phyloP scores from a whole-genome alignment of 1,140 invertebrate genomes.

The Pectinophora gossypiella region DNA sequence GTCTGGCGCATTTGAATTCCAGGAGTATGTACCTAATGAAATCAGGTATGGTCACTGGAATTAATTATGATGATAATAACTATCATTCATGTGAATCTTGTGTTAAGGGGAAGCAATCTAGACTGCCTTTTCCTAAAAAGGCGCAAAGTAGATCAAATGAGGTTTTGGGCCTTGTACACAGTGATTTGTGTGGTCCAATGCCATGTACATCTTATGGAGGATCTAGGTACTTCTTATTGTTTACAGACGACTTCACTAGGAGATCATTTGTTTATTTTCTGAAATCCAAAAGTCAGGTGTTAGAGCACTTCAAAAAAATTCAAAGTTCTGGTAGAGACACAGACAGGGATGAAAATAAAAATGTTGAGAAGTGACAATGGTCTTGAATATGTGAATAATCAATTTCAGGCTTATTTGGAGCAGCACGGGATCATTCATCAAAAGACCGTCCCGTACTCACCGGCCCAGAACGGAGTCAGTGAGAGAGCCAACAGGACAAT shows the following conservation, averaged over 20 bases:
- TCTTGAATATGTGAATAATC: not conserved
- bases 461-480: slow-evolving; percentile 58
- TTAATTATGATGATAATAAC: slow-evolving; percentile 2
- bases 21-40: slow-evolving; percentile 9
- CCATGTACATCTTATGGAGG: slow-evolving; percentile 27
- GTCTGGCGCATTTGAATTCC: not conserved
- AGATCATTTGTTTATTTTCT: slow-evolving; percentile 14
- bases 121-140: slow-evolving; percentile 16
- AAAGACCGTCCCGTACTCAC: slow-evolving; percentile 33
- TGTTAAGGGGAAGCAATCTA: slow-evolving; percentile 19
- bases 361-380: slow-evolving; percentile 7
- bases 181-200: slow-evolving; percentile 31
- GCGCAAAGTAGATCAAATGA: slow-evolving; percentile 6
- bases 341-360: slow-evolving; percentile 23
- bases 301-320: slow-evolving; percentile 32
- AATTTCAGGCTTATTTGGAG: not conserved
- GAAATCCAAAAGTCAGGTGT: slow-evolving; percentile 26
- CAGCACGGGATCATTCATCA: slow-evolving; percentile 16
- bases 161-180: slow-evolving; percentile 6
- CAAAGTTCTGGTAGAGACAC: slow-evolving; percentile 35
- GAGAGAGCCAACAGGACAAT: slow-evolving; percentile 62
- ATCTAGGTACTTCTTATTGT: slow-evolving; percentile 39
- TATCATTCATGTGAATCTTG: slow-evolving; percentile 14
- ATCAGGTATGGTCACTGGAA: slow-evolving; percentile 2
- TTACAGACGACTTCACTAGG: slow-evolving; percentile 42